Percentiles rank a stretch among this genome's conserved stretches.
phyloP scores from a whole-genome alignment of 53 echinoderm and acorn worm genomes.

The Glandiceps talaboti region DNA sequence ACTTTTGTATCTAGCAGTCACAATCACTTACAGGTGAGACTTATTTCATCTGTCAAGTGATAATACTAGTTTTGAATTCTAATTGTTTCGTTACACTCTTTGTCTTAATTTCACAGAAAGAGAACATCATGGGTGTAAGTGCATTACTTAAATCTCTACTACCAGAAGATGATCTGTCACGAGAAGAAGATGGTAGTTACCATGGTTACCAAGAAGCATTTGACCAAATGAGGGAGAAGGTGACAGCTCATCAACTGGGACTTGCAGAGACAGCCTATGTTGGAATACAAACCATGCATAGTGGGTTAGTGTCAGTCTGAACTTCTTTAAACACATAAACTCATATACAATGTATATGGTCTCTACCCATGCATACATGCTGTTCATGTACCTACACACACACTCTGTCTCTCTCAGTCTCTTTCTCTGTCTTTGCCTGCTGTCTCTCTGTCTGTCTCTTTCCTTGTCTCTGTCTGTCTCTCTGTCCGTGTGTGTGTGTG shows the following conservation, averaged over 20 bases:
- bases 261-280: slow-evolving; percentile 29
- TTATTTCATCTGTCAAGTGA: too few species aligned
- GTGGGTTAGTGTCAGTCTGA: slow-evolving; percentile 44
- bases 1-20: background rate
- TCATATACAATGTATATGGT: too few species aligned
- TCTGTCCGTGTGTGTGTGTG: too few species aligned
- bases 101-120: background rate
- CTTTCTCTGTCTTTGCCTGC: too few species aligned
- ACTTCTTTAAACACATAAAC: too few species aligned
- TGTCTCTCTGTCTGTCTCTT: too few species aligned
- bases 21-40: background rate
- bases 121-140: slow-evolving; percentile 46
- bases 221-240: slow-evolving; percentile 80
- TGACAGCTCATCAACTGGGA: slow-evolving; percentile 52
- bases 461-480: too few species aligned
- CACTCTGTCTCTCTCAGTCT: too few species aligned
- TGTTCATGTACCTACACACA: too few species aligned
- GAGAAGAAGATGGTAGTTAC: background rate
- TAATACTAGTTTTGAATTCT: too few species aligned
- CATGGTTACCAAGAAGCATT: slow-evolving; percentile 53
- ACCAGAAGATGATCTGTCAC: background rate
- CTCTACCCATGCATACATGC: too few species aligned
- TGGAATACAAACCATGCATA: slow-evolving; percentile 31
- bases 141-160: slow-evolving; percentile 45
- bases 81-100: too few species aligned